Conservation (phyloP, 2,797 vertebrate species). For the Synaphobranchus kaupii region DNA sequence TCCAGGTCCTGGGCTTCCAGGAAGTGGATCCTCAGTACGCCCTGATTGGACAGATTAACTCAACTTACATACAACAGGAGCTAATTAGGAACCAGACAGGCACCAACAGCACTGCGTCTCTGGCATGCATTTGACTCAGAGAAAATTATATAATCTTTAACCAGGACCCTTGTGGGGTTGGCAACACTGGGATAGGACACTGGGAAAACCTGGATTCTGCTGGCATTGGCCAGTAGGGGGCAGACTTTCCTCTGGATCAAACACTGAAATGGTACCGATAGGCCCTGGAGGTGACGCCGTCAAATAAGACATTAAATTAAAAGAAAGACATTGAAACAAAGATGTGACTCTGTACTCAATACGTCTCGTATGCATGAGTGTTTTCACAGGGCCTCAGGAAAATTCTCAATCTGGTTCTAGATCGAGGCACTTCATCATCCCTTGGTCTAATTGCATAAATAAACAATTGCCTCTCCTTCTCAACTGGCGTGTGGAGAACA, state of each 20-base stretch:
- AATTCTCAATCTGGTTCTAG: background rate
- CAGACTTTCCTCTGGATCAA: background rate
- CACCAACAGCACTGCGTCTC: background rate
- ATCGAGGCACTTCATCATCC: background rate
- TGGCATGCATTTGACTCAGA: background rate
- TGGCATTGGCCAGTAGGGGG: background rate
- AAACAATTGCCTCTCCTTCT: background rate
- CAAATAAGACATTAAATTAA: background rate
- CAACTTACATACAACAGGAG: background rate
- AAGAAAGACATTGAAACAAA: background rate
- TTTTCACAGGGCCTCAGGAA: background rate
- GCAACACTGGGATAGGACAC: background rate
- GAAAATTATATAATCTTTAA: background rate
- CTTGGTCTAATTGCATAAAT: background rate
- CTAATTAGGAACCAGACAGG: background rate
- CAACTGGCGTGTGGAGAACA: background rate
- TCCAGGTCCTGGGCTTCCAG: conserved; percentile 94
- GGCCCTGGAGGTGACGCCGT: background rate
- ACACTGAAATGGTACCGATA: background rate
- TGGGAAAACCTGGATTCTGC: background rate
- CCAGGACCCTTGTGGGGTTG: background rate
- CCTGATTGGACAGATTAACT: conserved; percentile 66
- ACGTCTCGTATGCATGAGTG: background rate
- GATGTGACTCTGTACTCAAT: background rate
- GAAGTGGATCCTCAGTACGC: conserved; percentile 93